Conservation (phyloP, 2,113 vertebrate species). For the Castor canadensis region DNA sequence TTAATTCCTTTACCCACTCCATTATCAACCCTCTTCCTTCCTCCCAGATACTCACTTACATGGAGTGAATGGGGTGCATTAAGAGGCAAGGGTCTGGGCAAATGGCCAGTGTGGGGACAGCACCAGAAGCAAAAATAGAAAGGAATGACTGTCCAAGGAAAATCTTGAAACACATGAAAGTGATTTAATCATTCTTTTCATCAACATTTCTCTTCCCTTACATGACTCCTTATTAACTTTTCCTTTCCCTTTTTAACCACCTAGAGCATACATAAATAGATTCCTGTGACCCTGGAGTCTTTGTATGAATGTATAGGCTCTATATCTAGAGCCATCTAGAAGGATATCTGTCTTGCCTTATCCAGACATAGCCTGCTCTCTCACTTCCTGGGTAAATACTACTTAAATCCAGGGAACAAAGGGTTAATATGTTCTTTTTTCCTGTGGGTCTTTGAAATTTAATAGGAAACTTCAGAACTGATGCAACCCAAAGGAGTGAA, state of each 20-base stretch:
- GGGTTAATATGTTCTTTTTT: background rate
- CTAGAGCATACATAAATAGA: accelerated
- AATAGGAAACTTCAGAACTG: background rate
- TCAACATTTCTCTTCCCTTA: background rate
- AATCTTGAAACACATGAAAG: background rate
- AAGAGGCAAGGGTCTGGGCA: background rate
- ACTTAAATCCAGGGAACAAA: background rate
- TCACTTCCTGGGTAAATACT: background rate
- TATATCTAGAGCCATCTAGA: accelerated
- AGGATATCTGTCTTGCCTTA: background rate
- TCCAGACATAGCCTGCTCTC: background rate
- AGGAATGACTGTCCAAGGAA: background rate
- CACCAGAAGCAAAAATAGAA: background rate
- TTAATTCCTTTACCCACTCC: background rate
- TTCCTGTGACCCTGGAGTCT: too few species aligned
- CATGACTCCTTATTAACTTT: background rate
- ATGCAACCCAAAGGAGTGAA: background rate
- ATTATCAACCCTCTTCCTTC: background rate
- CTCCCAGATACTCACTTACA: background rate
- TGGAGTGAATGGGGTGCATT: background rate
- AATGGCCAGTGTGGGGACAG: background rate
- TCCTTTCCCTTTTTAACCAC: background rate
- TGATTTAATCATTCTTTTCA: background rate
- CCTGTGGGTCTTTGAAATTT: background rate
- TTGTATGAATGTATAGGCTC: accelerated